A percentile compares a stretch with the other conserved stretches of the same genome.
These are phyloP conservation scores for Caerostris darwini DNA, from an alignment of 1,140 invertebrate genomes.

Conservation along the genomic window DNA sequence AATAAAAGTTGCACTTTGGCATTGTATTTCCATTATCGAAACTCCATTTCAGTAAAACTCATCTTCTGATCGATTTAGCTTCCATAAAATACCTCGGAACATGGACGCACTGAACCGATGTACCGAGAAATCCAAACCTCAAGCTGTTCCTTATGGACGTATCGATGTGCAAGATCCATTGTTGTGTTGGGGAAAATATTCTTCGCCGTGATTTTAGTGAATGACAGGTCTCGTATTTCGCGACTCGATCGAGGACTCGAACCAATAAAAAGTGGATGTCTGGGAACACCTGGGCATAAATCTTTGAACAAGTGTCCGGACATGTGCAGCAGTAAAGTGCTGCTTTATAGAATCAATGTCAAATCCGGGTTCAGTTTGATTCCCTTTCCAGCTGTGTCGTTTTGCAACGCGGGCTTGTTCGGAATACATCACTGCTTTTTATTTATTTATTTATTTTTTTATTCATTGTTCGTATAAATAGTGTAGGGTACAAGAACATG, in stretches of 20 bases:
- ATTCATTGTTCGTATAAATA: neutral
- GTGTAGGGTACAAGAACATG: neutral
- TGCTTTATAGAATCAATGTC: slow-evolving; percentile 40
- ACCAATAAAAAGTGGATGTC: slow-evolving; percentile 12
- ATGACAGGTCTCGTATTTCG: slow-evolving; percentile 23
- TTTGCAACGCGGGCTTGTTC: neutral
- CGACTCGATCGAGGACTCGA: neutral
- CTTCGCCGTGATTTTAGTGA: neutral
- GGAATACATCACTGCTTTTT: neutral
- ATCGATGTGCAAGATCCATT: neutral
- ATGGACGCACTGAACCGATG: neutral
- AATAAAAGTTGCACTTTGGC: too few relatives aligned
- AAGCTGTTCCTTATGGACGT: neutral
- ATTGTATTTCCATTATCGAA: neutral
- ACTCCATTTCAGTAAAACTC: neutral
- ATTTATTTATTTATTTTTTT: neutral
- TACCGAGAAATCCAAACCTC: neutral
- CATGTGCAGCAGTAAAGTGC: neutral
- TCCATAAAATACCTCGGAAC: neutral
- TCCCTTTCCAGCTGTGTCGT: slow-evolving; percentile 2
- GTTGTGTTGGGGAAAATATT: neutral
- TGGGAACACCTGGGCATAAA: slow-evolving; percentile 27
- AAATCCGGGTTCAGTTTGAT: slow-evolving; percentile 37
- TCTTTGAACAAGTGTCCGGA: neutral
- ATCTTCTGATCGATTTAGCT: neutral